Conservation (phyloP, 2,888 invertebrate species). For the Caenorhabditis drosophilae region DNA sequence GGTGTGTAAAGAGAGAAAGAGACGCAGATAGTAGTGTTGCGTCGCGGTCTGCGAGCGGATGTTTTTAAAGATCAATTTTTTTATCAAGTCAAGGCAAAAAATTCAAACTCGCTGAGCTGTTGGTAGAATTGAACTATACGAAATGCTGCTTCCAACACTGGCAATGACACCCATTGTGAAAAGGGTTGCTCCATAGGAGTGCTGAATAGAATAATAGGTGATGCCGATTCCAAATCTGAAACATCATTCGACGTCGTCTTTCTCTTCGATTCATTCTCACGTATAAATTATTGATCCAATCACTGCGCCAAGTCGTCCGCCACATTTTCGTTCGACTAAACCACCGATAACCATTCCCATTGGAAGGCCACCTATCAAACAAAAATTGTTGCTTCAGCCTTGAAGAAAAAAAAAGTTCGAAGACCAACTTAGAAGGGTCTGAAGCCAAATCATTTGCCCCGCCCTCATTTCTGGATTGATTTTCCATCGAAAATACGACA, state of each 20-base stretch:
- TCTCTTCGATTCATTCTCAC: conserved; percentile 34
- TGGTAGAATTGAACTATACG: conserved; percentile 63
- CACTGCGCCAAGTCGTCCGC: conserved; percentile 56
- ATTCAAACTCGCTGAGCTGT: conserved; percentile 59
- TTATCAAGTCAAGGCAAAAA: too few species aligned
- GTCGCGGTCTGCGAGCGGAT: too few species aligned
- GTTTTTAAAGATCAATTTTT: not conserved
- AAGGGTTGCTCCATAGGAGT: conserved; percentile 56
- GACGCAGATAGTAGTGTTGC: too few species aligned
- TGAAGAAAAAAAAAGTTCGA: conserved; percentile 40
- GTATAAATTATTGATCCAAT: conserved; percentile 58
- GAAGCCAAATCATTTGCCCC: conserved; percentile 65
- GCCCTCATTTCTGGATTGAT: conserved; percentile 58
- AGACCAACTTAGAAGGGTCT: conserved; percentile 60
- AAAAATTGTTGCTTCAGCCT: not conserved
- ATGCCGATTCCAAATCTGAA: conserved; percentile 52
- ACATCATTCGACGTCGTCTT: too few species aligned
- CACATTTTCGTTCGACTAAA: conserved; percentile 53
- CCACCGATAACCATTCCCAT: conserved; percentile 66
- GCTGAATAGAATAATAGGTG: conserved; percentile 60
- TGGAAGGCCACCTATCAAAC: conserved; percentile 58
- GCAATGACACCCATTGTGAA: conserved; percentile 58
- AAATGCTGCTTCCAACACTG: conserved; percentile 60
- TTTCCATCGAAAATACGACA: conserved; percentile 66
- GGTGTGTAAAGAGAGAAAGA: too few species aligned